Evolutionary conservation across 37 sponge, comb jelly and placozoan genomes (phyloP), one percentile per base, ranked within the genome.

Genomic region (Ianthella basta): DNA sequence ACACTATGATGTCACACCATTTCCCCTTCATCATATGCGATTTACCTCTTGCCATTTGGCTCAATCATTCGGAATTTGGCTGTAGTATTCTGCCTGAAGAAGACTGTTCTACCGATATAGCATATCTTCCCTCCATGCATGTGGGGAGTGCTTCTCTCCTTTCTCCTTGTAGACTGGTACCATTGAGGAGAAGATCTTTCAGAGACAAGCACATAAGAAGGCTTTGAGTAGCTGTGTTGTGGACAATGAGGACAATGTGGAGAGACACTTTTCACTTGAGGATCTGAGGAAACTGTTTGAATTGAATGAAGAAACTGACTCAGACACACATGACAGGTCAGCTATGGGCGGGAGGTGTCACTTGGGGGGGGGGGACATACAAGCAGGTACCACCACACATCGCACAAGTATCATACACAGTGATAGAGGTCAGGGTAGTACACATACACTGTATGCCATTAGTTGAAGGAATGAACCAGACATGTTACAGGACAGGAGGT

Each of bases 201-300:
- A 98, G 77, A 66, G 98, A 20, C 98, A 98, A 68, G 90, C 94
- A 0, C 96, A 96, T 91, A 98, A 97, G 91, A 98, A 98, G 75
- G 98, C 95, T 24, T 85, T 98, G 82, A 98, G 98, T 91, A 98
- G 96, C 55, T 95, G 94, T 86, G 98, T 98, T 59, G 98, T 98
- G 29, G 98, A 98, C 86, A 90, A 91, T 55, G 96, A 98, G 60
- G 96, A 98, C 36, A 92, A 98, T 41, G 96, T 95, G 27, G 98
- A 98, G 84, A 85, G 98, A 56, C 94, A 93, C 80, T 98, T 98
- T 73, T 95, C 96, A 0, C 72, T 93, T 19, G 92, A 88, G 37
- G 98, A 95, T 60, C 90, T 95, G 19, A 57, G 89, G 64, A 89
- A 92, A 29, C 84, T 98, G 72, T 98, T 95, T 61, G 70, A 81